phyloP scores from a whole-genome alignment of 2,888 invertebrate genomes.

The Sinodicranocentrus sp. region DNA sequence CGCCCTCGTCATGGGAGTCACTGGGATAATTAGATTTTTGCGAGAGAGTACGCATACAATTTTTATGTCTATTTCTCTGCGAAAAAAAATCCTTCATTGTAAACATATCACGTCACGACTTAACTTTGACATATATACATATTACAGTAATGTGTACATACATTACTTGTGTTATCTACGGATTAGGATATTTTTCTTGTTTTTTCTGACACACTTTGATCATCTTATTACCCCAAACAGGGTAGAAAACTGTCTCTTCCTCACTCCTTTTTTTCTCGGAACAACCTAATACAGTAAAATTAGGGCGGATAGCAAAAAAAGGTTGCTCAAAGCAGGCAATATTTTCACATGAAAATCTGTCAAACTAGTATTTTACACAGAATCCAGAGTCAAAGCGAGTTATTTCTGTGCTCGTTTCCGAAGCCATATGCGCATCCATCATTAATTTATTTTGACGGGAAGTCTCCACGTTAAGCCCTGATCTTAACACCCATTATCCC shows the following conservation, averaged over 20 bases:
- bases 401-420: conserved; percentile 31
- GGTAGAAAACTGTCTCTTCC: too few relatives aligned
- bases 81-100: too few relatives aligned
- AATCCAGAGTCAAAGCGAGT: conserved; percentile 35
- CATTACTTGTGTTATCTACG: too few relatives aligned
- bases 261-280: neutral
- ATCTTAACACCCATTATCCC: conserved; percentile 60
- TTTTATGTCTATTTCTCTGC: too few relatives aligned
- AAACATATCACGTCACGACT: too few relatives aligned
- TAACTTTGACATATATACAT: too few relatives aligned
- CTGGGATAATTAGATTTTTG: conserved; percentile 73
- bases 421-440: conserved; percentile 66
- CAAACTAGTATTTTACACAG: conserved; percentile 44
- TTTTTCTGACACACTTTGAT: conserved; percentile 1
- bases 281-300: conserved; percentile 49
- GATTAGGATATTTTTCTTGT: too few relatives aligned
- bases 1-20: conserved; percentile 73
- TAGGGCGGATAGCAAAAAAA: conserved; percentile 50
- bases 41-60: conserved; percentile 53
- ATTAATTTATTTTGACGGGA: conserved; percentile 68
- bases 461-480: conserved; percentile 32
- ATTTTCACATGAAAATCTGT: conserved; percentile 41
- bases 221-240: too few relatives aligned
- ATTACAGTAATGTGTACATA: too few relatives aligned
- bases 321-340: conserved; percentile 24